phyloP scores from a whole-genome alignment of 1,140 invertebrate species.

The Melitaea cinxia region DNA sequence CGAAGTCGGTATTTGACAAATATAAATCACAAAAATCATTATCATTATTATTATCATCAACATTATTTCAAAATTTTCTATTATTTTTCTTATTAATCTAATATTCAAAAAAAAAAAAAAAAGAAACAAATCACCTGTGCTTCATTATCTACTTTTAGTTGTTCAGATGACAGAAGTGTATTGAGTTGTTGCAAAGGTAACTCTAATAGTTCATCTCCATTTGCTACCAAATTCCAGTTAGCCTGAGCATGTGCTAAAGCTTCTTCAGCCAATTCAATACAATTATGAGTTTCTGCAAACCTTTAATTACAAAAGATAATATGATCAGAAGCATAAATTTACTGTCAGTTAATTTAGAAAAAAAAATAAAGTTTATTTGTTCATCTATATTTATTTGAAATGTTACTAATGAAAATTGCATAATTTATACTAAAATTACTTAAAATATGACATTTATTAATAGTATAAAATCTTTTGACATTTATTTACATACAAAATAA shows the following conservation, averaged over 20 bases:
- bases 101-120: neutral
- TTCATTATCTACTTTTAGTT: slow-evolving; percentile 95
- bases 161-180: slow-evolving; percentile 92
- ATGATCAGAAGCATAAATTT: neutral
- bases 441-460: too few species aligned
- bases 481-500: too few species aligned
- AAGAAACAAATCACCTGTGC: slow-evolving; percentile 86
- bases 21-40: too few species aligned
- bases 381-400: too few species aligned
- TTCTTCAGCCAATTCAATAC: slow-evolving; percentile 89
- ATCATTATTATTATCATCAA: too few species aligned
- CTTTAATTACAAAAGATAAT: slow-evolving; percentile 72
- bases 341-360: too few species aligned
- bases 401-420: too few species aligned
- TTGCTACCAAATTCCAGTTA: slow-evolving; percentile 91
- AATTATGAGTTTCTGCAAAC: slow-evolving; percentile 96
- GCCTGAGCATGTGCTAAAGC: slow-evolving; percentile 92
- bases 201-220: slow-evolving; percentile 95
- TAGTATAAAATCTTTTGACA: too few species aligned
- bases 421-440: too few species aligned
- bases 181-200: slow-evolving; percentile 91
- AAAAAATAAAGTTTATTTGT: too few species aligned
- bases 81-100: neutral
- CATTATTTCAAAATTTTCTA: too few species aligned
- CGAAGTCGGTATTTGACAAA: too few species aligned